Conservation (phyloP, 2,797 vertebrate species). For the Podargus strigoides region DNA sequence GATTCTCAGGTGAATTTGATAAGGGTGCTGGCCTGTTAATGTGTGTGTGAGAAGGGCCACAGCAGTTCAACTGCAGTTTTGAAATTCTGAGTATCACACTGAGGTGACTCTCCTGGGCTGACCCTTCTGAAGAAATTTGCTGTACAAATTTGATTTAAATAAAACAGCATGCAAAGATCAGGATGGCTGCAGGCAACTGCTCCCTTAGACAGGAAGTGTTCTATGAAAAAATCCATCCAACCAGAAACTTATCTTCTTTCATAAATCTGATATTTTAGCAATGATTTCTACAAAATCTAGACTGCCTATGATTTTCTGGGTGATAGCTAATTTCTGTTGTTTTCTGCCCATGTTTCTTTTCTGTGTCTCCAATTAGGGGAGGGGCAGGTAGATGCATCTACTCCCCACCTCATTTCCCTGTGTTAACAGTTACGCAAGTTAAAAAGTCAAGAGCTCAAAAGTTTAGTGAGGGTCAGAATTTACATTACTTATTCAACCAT, state of each 20-base stretch:
- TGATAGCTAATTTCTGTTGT: neutral
- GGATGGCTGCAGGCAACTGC: neutral
- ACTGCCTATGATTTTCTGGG: neutral
- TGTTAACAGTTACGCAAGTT: neutral
- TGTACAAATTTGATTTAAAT: neutral
- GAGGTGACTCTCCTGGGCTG: neutral
- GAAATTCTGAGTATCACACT: neutral
- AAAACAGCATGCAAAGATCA: accelerated
- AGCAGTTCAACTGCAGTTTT: neutral
- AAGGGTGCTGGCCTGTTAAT: neutral
- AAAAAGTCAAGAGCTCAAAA: neutral
- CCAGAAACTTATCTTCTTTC: neutral
- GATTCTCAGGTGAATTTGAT: neutral
- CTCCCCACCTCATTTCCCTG: neutral
- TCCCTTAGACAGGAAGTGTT: neutral
- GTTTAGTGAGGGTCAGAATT: neutral
- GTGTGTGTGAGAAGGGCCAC: neutral
- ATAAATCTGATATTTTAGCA: neutral
- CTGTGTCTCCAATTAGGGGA: neutral
- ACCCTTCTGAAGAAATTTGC: neutral
- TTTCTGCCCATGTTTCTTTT: neutral
- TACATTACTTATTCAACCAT: neutral
- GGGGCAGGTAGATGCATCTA: neutral
- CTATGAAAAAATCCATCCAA: neutral
- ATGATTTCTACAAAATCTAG: neutral